Percentiles rank a stretch among this genome's conserved stretches.
Evolutionary conservation across 2,797 vertebrate genomes (phyloP).

Genomic region (Pyrocephalus nanus): DNA sequence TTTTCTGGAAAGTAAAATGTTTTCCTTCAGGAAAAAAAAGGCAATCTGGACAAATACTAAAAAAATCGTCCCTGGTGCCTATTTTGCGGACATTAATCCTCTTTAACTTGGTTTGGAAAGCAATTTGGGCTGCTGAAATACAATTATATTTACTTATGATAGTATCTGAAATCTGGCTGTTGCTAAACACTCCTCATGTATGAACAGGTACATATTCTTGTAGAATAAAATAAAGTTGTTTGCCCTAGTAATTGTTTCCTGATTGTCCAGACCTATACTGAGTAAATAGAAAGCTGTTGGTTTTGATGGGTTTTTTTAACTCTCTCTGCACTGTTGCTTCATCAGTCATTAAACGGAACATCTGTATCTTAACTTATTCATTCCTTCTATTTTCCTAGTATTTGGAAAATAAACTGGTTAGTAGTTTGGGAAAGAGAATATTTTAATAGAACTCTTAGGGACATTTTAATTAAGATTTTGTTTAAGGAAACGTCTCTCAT

Average conservation of each 20-base stretch:
- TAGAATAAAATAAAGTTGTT: not conserved
- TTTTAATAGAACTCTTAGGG: not conserved
- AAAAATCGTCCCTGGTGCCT: not conserved
- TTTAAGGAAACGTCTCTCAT: not conserved
- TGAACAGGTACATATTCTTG: not conserved
- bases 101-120: not conserved
- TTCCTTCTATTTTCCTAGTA: not conserved
- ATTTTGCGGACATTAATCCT: not conserved
- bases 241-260: not conserved
- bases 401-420: not conserved
- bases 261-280: not conserved
- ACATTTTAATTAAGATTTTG: not conserved
- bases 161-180: not conserved
- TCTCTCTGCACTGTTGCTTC: not conserved
- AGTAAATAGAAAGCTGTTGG: not conserved
- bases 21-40: not conserved
- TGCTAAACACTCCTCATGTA: not conserved
- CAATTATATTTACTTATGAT: not conserved
- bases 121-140: slow-evolving; percentile 17
- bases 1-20: not conserved
- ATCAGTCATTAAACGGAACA: not conserved
- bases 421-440: not conserved
- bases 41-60: not conserved
- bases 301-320: not conserved
- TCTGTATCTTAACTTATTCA: not conserved